Evolutionary conservation across 64 coral and sea anemone species (phyloP), one percentile per base, ranked within the genome.

Genomic region (Dendronephthya gigantea): DNA sequence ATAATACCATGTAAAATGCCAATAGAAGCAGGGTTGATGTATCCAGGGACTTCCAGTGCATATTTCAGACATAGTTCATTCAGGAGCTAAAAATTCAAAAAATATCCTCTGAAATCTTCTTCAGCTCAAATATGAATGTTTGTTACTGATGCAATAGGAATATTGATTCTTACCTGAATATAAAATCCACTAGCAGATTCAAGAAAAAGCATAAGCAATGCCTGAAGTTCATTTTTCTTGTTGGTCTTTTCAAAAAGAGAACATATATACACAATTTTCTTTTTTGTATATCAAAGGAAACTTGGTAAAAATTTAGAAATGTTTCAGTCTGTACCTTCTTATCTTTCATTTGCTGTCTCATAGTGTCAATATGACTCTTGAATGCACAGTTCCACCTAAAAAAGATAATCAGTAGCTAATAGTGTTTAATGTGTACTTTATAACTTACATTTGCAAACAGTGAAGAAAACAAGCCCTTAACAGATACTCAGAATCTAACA

Each of bases 181-280:
- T 97, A 97, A 68, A 97, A 97, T 50, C 94, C 94, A 91, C 94
- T 93, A 49, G 94, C 89, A 43, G 94, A 87, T 75, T 97, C 94
- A 82, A 97, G 87, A 69, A 97, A 97, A 32, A 97, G 84, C 39
- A 91, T 88, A 13, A 97, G 87, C 39, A 97, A 86, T 49, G 94
- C 94, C 37, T 97, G 94, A 36, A 97, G 84, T 75, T 97, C 94
- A 59, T 88, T 85, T 55, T 89, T 92, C 84, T 93, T 97, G 55
- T 89, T 84, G 13, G 91, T 84, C 94, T 97, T 40, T 5, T 22
- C 2, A 12, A 82, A 29, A 9, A 40, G 37, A 82, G 4, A 34
- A 38, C 34, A 40, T 82, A 0, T 14, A 32, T n/a, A n/a, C n/a
- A n/a, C n/a, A n/a, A n/a, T n/a, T n/a, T n/a, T n/a, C n/a, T 25